Conservation (phyloP, 2,113 vertebrate species). For the Theropithecus gelada region DNA sequence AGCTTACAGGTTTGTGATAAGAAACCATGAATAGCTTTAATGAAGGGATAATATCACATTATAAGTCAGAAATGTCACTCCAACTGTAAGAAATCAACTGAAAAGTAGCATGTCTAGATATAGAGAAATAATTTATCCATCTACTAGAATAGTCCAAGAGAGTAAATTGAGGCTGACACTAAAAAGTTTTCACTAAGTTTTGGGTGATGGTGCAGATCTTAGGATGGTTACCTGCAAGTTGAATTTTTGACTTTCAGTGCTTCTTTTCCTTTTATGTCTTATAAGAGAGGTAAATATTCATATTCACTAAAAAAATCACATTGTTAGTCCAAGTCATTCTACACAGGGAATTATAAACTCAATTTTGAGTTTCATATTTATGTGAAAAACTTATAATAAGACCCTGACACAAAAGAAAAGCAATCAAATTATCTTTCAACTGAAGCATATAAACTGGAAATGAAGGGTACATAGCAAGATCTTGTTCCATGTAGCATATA, state of each 20-base stretch:
- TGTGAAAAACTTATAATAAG: constrained; percentile 62
- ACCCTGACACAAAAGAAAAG: constrained; percentile 58
- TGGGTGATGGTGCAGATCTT: neutral
- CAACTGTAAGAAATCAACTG: neutral
- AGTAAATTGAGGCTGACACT: neutral
- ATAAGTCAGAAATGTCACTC: neutral
- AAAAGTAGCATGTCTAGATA: neutral
- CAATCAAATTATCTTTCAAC: constrained; percentile 72
- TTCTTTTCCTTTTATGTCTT: neutral
- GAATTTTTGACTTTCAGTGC: constrained; percentile 1
- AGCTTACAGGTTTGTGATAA: neutral
- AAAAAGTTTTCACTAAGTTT: neutral
- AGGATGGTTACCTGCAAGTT: neutral
- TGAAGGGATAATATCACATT: neutral
- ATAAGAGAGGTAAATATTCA: neutral
- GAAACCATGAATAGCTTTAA: neutral
- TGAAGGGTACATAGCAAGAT: constrained; percentile 64
- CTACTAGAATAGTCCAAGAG: neutral
- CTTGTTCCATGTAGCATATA: constrained; percentile 64
- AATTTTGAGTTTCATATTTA: constrained; percentile 61
- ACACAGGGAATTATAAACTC: constrained; percentile 32
- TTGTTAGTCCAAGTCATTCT: neutral
- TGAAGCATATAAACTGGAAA: constrained; percentile 66
- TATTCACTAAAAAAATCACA: constrained; percentile 13
- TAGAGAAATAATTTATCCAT: neutral